phyloP scores from a whole-genome alignment of 1,140 invertebrate genomes.

The Hestina assimilis region DNA sequence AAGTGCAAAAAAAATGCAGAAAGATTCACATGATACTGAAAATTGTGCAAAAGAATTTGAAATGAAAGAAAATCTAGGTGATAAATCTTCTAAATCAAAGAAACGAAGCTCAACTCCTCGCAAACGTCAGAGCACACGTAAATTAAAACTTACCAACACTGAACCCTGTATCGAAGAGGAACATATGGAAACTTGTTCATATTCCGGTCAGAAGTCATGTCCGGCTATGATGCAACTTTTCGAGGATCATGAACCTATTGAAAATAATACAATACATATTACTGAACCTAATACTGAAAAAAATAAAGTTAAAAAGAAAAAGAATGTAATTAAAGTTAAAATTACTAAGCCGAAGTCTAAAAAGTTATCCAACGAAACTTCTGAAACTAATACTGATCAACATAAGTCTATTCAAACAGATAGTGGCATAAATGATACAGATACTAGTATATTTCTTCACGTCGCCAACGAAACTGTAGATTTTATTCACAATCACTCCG shows the following conservation, averaged over 20 bases:
- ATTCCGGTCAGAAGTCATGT: slow-evolving; percentile 44
- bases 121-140: slow-evolving; percentile 43
- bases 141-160: slow-evolving; percentile 26
- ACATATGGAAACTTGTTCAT: slow-evolving; percentile 47
- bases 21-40: slow-evolving; percentile 29
- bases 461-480: slow-evolving; percentile 46
- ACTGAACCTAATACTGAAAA: slow-evolving; percentile 7
- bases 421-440: slow-evolving; percentile 47
- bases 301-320: slow-evolving; percentile 41
- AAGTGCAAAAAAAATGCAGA: slow-evolving; percentile 54
- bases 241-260: neutral
- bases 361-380: slow-evolving; percentile 9
- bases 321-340: slow-evolving; percentile 69
- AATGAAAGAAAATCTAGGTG: slow-evolving; percentile 5
- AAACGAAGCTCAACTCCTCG: slow-evolving; percentile 64
- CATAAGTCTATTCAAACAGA: slow-evolving; percentile 16
- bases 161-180: slow-evolving; percentile 49
- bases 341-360: slow-evolving; percentile 49
- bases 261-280: neutral
- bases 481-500: slow-evolving; percentile 68
- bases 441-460: slow-evolving; percentile 34
- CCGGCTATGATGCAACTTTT: slow-evolving; percentile 40
- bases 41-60: slow-evolving; percentile 30
- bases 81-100: slow-evolving; percentile 33
- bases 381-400: slow-evolving; percentile 11